Percentiles rank a stretch among this genome's conserved stretches.
Conservation (phyloP, 1,140 invertebrate genomes). For the Megalopta genalis region DNA sequence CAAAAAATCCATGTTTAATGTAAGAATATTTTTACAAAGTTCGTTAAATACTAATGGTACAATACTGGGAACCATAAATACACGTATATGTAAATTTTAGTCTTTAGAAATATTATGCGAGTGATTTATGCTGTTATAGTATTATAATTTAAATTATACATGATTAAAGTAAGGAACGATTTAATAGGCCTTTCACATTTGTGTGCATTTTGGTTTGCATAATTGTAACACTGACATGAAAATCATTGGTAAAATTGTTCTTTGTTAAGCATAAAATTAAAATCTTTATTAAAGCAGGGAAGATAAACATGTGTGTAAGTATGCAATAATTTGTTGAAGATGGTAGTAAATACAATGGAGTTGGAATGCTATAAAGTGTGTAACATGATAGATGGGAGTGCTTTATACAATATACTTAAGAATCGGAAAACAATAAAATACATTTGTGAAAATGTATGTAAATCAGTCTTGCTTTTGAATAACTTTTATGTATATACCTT, state of each 20-base stretch:
- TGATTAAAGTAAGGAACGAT: neutral
- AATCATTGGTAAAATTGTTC: slow-evolving; percentile 1
- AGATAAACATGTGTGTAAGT: slow-evolving; percentile 57
- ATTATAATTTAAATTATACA: neutral
- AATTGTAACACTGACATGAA: neutral
- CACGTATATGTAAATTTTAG: neutral
- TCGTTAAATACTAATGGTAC: neutral
- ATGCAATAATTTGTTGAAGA: slow-evolving; percentile 61
- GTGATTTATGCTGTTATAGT: slow-evolving; percentile 4
- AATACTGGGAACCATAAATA: neutral
- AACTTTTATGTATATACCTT: neutral
- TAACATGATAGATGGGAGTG: neutral
- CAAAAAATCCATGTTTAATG: neutral
- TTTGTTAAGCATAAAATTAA: neutral
- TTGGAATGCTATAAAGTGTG: slow-evolving; percentile 11
- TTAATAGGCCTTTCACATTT: neutral
- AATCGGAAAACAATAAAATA: neutral
- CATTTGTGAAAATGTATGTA: neutral
- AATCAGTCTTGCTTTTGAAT: neutral
- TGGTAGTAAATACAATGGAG: slow-evolving; percentile 1
- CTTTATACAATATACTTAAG: neutral
- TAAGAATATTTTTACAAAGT: neutral
- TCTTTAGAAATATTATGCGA: slow-evolving; percentile 3
- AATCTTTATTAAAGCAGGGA: slow-evolving; percentile 11
- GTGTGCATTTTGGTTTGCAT: neutral